Evolutionary conservation across 2,888 invertebrate species (phyloP), one percentile per base, ranked within the genome.

Genomic region (Oxytorus armatus): DNA sequence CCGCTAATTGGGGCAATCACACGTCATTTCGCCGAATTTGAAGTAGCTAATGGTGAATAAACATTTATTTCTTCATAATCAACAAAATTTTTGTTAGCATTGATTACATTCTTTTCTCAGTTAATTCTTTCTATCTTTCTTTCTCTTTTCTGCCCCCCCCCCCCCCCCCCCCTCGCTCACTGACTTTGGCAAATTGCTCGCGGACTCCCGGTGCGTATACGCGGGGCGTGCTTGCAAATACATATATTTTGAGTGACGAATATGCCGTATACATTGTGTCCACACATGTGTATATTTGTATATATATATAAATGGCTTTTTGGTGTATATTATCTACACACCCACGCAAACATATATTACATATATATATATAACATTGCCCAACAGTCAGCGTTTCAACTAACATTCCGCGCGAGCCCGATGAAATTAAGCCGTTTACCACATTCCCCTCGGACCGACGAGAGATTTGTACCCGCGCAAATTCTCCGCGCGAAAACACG

Each of bases 331-430:
- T n/a, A n/a, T n/a, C n/a, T n/a, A n/a, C n/a, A n/a, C n/a, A n/a
- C n/a, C n/a, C n/a, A 36, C 1, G 0, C 23, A 21, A 39, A 49
- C 44, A 69, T 11, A 16, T 14, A n/a, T 55, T n/a, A 33, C 8
- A 53, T 21, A 39, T 49, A 42, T 53, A 36, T 29, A 55, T 73
- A 65, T 73, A 51, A 73, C 25, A 42, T 18, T 23, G 18, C 65
- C n/a, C 59, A 23, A 36, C 44, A 25, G 72, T 59, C 11, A 44
- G 49, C 83, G 82, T 88, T 90, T 88, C 86, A 88, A 89, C 89
- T 87, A 88, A 89, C 85, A 90, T 90, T 90, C 90, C 89, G 69
- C 78, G 87, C 87, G 85, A 86, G 87, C 85, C 73, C 84, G 81
- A 74, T 83, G 87, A 82, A 87, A 89, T 88, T 88, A 88, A 90